phyloP scores from a whole-genome alignment of 2,113 vertebrate genomes.

The Laticauda colubrina region DNA sequence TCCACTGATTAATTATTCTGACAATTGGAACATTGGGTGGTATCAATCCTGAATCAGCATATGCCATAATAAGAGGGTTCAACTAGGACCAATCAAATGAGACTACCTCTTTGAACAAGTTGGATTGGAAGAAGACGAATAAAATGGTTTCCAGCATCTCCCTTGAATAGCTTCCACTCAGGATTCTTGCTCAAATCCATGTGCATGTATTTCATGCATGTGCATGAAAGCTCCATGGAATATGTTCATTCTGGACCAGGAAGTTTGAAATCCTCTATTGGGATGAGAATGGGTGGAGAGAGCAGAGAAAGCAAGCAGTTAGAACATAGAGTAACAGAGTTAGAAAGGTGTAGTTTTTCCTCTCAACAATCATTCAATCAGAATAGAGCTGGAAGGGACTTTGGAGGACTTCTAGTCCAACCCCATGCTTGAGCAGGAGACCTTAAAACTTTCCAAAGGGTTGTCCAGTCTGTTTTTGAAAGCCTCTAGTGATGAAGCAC shows the following conservation, averaged over 20 bases:
- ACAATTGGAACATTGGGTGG: too few relatives aligned
- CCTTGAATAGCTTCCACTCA: conserved; percentile 21
- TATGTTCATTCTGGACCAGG: conserved; percentile 31
- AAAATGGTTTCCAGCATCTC: conserved; percentile 8
- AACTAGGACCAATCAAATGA: background rate
- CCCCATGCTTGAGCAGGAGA: too few relatives aligned
- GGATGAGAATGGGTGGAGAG: background rate
- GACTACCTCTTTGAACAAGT: background rate
- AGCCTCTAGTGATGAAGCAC: too few relatives aligned
- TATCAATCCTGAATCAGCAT: background rate
- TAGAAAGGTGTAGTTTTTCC: too few relatives aligned
- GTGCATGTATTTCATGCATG: conserved; percentile 42
- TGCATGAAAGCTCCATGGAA: conserved; percentile 28
- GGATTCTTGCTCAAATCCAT: conserved; percentile 34
- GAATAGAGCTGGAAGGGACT: too few relatives aligned
- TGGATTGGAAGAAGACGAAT: background rate
- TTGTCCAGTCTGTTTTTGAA: too few relatives aligned
- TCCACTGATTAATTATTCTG: too few relatives aligned
- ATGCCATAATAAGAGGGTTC: background rate
- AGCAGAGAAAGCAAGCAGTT: conserved; percentile 21
- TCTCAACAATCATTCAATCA: too few relatives aligned
- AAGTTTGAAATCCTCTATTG: conserved; percentile 43
- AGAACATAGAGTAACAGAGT: too few relatives aligned
- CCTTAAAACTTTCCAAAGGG: too few relatives aligned
- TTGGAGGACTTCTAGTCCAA: too few relatives aligned